Evolutionary conservation across 2,797 vertebrate species (phyloP).

Genomic region (Spinus olivaceus): DNA sequence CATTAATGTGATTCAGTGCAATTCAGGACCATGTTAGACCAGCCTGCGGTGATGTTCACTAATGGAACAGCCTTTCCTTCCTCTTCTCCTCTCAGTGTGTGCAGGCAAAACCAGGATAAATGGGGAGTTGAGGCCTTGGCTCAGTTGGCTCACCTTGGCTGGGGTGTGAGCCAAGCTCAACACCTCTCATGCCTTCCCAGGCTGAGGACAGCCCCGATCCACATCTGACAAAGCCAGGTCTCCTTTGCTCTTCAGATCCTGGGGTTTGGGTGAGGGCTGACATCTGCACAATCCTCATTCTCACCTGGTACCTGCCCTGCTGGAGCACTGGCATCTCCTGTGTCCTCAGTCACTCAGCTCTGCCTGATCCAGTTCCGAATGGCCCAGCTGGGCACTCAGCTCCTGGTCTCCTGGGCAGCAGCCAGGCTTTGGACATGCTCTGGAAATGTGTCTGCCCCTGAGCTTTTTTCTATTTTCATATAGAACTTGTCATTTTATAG

Average conservation of each 20-base stretch:
- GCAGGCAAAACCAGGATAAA: not conserved
- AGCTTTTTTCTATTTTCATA: not conserved
- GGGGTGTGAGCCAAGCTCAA: not conserved
- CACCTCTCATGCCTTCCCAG: not conserved
- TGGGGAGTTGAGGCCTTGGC: not conserved
- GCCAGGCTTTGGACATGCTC: not conserved
- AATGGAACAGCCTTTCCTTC: not conserved
- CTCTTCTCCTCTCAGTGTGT: not conserved
- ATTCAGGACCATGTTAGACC: not conserved
- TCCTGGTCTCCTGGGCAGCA: not conserved
- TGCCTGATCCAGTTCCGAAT: rapidly evolving
- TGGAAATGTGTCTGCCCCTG: not conserved
- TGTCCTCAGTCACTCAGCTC: not conserved
- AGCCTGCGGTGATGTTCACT: not conserved
- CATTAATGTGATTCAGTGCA: conserved; percentile 12
- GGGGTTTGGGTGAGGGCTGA: not conserved
- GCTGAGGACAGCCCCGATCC: rapidly evolving
- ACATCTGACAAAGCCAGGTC: not conserved
- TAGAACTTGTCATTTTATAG: not conserved
- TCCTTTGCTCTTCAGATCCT: not conserved
- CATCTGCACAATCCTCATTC: rapidly evolving
- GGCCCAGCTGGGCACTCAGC: not conserved
- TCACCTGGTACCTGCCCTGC: not conserved
- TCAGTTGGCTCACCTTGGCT: not conserved
- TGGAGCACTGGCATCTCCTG: not conserved